A percentile compares a stretch with the other conserved stretches of the same genome.
Conservation (phyloP, 2,797 vertebrate genomes). For the Poecile montanus region DNA sequence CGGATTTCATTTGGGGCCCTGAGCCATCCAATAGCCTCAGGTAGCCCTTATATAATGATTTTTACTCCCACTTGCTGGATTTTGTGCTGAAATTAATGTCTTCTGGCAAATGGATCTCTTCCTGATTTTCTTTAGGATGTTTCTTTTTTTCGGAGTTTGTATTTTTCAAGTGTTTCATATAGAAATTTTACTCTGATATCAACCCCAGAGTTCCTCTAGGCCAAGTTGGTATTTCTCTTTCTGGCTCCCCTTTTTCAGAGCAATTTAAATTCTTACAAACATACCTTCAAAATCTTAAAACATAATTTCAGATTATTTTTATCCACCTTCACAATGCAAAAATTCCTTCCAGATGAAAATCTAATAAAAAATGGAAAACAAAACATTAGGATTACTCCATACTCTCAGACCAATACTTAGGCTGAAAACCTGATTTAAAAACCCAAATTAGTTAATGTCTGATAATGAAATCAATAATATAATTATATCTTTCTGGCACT, state of each 20-base stretch:
- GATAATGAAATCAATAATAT: background rate
- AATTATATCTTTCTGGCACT: background rate
- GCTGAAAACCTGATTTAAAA: background rate
- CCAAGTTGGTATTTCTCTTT: background rate
- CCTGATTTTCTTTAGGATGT: background rate
- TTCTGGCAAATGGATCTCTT: background rate
- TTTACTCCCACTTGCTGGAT: background rate
- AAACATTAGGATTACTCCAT: background rate
- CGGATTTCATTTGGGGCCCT: background rate
- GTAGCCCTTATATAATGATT: background rate
- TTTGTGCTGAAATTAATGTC: background rate
- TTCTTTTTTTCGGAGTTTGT: background rate
- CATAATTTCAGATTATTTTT: background rate
- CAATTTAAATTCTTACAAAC: background rate
- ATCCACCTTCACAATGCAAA: background rate
- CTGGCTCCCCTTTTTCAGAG: accelerated
- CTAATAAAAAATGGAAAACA: background rate
- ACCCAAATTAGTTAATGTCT: background rate
- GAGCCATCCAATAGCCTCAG: background rate
- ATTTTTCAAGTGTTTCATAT: background rate
- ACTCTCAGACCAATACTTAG: background rate
- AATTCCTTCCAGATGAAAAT: background rate
- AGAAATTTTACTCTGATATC: background rate
- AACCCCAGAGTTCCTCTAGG: background rate
- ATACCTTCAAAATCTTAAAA: background rate